Base-by-base conservation (phyloP, 2,797 vertebrate genomes). In the Cichlasoma orientale region DNA sequence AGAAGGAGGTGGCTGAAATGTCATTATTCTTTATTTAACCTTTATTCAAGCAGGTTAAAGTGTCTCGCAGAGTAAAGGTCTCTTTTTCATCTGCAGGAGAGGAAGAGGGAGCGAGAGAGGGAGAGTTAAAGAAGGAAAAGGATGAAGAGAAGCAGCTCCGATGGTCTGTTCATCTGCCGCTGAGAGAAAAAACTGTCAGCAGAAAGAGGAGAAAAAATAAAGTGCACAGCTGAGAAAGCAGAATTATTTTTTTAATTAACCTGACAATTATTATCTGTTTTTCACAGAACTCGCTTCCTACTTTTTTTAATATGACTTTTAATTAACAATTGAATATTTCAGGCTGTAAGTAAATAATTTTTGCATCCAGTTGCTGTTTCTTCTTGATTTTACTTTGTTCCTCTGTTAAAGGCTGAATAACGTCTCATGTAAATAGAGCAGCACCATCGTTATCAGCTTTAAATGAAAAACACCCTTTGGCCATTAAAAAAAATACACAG, bases 41-140 rank as follows among this genome's bases (percentile, higher is more conserved):
- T 55, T 77, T 50, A 38, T 72, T 74, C n/a, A 0, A 27, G n/a
- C 25, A 56, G 77, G 69, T 50, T 44, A 41, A 31, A 21, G 74
- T 29, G 77, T 36, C 71, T 44, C 38, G 4, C 80, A 61, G 4
- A 79, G 13, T 82, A 78, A 85, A 71, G 75, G 76, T 41, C 56
- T 55, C 23, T 18, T 33, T 58, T 36, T 83, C 31, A 57, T 56
- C 73, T 27, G 27, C 18, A 16, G 6, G 47, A 38, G 63, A 68
- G 41, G 63, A 68, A n/a, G 61, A 29, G 2, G 1, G 61, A 68
- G 61, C 1, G 18, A 47, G 61, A 0, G 61, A 7, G 41, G 23
- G 52, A 23, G 50, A 21, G 29, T 19, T 21, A 70, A 70, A 3
- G 47, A 41, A 6, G 27, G 14, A 1, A 12, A 58, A 27, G 19